Percentiles rank a stretch among this genome's conserved stretches.
phyloP scores from a whole-genome alignment of 2,113 vertebrate genomes.

The Platysternon megacephalum region DNA sequence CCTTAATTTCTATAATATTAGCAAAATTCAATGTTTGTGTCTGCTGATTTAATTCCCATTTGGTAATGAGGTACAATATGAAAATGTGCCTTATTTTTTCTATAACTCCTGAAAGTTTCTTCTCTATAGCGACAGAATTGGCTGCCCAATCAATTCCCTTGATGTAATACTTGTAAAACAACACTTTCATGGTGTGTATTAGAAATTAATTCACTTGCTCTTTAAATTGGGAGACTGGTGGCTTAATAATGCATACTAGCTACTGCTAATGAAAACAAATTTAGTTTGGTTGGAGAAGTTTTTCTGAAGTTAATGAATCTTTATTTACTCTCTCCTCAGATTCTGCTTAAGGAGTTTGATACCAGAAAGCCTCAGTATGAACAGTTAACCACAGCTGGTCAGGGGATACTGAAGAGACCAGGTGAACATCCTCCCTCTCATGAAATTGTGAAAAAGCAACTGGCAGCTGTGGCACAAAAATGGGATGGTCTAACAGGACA shows the following conservation, averaged over 20 bases:
- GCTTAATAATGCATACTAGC: neutral
- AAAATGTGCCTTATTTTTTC: neutral
- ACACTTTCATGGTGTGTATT: neutral
- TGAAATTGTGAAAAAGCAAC: constrained; percentile 83
- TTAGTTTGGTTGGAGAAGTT: neutral
- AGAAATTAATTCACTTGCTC: neutral
- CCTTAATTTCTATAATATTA: neutral
- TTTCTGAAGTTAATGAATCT: neutral
- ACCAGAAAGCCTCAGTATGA: constrained; percentile 92
- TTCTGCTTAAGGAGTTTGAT: constrained; percentile 97
- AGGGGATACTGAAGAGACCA: constrained; percentile 85
- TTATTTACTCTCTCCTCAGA: constrained; percentile 76
- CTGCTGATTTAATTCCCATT: neutral
- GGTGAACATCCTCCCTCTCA: constrained; percentile 78
- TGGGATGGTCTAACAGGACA: constrained; percentile 91
- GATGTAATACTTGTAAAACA: neutral
- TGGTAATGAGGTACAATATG: neutral
- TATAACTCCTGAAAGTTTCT: neutral
- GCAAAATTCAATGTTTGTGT: constrained; percentile 7
- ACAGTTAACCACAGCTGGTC: constrained; percentile 85
- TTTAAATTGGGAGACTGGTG: neutral
- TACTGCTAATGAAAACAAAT: neutral
- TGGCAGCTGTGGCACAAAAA: constrained; percentile 86
- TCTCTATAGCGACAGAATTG: neutral
- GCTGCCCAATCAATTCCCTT: neutral